Evolutionary conservation across 2,888 invertebrate genomes (phyloP), one percentile per base, ranked within the genome.

Genomic region (Rotaria macrura): DNA sequence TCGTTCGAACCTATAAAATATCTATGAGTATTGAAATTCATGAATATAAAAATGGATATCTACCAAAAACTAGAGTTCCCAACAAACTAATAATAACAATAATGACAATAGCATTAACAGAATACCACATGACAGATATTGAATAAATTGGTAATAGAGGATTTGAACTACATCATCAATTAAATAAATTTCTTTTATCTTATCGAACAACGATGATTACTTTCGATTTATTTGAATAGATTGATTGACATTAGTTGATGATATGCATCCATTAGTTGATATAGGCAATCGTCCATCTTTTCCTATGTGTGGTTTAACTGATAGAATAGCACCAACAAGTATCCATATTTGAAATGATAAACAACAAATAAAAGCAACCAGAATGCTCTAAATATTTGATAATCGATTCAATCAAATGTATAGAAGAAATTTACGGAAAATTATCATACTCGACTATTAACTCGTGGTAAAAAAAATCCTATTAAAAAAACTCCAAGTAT

Each of bases 91-190:
- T 86, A 9, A 88, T 86, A 25, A 88, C 54, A n/a, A 87, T 86
- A 1, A 89, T 87, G 14, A 86, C 85, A 12, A 89, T 84, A 7
- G 88, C 88, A 12, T 88, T 87, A 20, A 88, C 87, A 2, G 88
- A 88, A 83, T 88, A 89, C 88, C 88, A 89, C 34, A 88, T 84
- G 79, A 88, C 88, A 7, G 88, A 88, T 38, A 89, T 83, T 90
- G 88, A 9, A 89, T 90, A 87, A 87, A 88, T 29, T 55, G 84
- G 40, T 34, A 34, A 20, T 12, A 65, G 20, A 65, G 7, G 2
- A 65, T 65, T 65, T 65, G 34, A 20, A 34, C 65, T 65, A 65
- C 1, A 65, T 20, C 17, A 65, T 34, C 20, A 17, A 65, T 38
- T 34, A 65, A 65, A 38, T 65, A 65, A 29, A 10, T 1, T 34